These are phyloP conservation scores for Chydorus sphaericus DNA, from an alignment of 2,888 invertebrate genomes.

Conservation along the genomic window DNA sequence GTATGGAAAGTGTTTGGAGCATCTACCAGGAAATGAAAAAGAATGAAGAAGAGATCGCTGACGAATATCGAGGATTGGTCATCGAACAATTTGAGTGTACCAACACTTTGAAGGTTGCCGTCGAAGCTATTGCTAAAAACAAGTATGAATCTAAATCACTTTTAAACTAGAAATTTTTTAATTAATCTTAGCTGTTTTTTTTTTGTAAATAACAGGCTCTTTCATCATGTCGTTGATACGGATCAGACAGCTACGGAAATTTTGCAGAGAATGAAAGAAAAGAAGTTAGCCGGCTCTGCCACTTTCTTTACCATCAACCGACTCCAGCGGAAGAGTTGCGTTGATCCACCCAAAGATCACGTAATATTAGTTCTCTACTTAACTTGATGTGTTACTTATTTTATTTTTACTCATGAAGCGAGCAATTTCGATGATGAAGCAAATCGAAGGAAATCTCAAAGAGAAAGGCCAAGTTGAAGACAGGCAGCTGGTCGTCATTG, in stretches of 20 bases:
- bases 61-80: slow-evolving; percentile 80
- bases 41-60: slow-evolving; percentile 46
- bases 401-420: neutral
- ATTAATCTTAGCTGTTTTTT: too few species aligned
- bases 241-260: slow-evolving; percentile 94
- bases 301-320: slow-evolving; percentile 98
- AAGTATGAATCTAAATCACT: neutral
- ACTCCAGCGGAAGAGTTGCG: slow-evolving; percentile 45
- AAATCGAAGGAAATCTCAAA: too few species aligned
- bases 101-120: slow-evolving; percentile 91
- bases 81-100: slow-evolving; percentile 97
- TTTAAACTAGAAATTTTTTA: neutral
- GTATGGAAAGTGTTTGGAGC: neutral
- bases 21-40: neutral
- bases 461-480: too few species aligned
- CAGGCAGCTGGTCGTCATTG: too few species aligned
- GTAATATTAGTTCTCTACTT: neutral
- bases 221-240: slow-evolving; percentile 95
- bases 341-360: too few species aligned
- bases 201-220: slow-evolving; percentile 60
- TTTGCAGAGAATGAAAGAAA: slow-evolving; percentile 97
- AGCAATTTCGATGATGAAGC: slow-evolving; percentile 97
- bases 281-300: slow-evolving; percentile 96
- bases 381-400: too few species aligned
- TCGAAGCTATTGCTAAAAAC: slow-evolving; percentile 67